Conservation (phyloP, 2,888 invertebrate species). For the Drosophila rubida region DNA sequence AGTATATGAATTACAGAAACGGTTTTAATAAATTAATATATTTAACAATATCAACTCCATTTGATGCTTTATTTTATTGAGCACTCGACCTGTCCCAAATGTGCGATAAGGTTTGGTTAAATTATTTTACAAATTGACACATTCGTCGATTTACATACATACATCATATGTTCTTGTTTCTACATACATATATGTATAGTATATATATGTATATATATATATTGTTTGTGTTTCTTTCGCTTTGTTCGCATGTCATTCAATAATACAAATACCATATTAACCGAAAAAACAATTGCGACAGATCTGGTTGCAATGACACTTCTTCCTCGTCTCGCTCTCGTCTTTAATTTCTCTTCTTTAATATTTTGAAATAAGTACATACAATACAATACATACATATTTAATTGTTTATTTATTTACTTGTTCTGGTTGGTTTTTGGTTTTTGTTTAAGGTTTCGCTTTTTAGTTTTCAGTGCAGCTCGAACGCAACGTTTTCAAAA, state of each 20-base stretch:
- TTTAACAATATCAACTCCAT: slow-evolving; percentile 59
- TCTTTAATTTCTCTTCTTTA: background rate
- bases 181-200: slow-evolving; percentile 20
- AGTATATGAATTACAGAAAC: slow-evolving; percentile 14
- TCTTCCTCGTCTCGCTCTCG: background rate
- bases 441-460: slow-evolving; percentile 7
- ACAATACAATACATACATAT: slow-evolving; percentile 52
- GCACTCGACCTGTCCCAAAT: slow-evolving; percentile 64
- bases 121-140: slow-evolving; percentile 63
- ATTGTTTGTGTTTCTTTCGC: background rate
- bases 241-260: slow-evolving; percentile 35
- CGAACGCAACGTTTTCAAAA: slow-evolving; percentile 36
- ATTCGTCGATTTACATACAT: slow-evolving; percentile 61
- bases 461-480: slow-evolving; percentile 31
- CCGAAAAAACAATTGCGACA: slow-evolving; percentile 45
- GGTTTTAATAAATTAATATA: slow-evolving; percentile 45
- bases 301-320: slow-evolving; percentile 54
- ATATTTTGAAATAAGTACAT: slow-evolving; percentile 40
- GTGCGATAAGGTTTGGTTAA: slow-evolving; percentile 61
- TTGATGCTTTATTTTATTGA: slow-evolving; percentile 59
- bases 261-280: slow-evolving; percentile 26
- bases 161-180: slow-evolving; percentile 59
- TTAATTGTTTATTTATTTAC: slow-evolving; percentile 8
- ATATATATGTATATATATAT: slow-evolving; percentile 1
- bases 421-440: background rate